Evolutionary conservation across 2,797 vertebrate species (phyloP).

Genomic region (Lagodon rhomboides): DNA sequence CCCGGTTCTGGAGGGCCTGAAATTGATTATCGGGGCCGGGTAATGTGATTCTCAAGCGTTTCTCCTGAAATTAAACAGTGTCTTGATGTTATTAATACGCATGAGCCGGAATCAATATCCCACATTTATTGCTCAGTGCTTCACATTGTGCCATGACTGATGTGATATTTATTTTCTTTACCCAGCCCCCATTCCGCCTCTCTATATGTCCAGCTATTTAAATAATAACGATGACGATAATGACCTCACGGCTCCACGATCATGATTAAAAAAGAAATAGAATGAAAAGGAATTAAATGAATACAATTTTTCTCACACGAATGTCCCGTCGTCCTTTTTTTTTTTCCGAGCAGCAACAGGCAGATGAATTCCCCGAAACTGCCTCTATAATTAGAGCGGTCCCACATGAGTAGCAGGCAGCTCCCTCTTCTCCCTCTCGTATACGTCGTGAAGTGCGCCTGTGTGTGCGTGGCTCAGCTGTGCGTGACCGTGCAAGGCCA

Average conservation of each 20-base stretch:
- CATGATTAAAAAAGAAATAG: background rate
- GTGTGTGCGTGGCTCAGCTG: slow-evolving; percentile 31
- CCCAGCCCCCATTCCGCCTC: background rate
- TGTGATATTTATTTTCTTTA: slow-evolving; percentile 28
- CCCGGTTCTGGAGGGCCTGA: slow-evolving; percentile 64
- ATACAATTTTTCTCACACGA: background rate
- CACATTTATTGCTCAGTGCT: slow-evolving; percentile 51
- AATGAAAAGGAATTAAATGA: background rate
- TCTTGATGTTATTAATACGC: slow-evolving; percentile 67
- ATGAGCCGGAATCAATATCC: slow-evolving; percentile 73
- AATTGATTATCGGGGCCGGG: slow-evolving; percentile 69
- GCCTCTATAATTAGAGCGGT: slow-evolving; percentile 48
- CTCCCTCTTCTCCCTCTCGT: slow-evolving; percentile 10
- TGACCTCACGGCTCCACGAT: background rate
- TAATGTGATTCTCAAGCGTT: slow-evolving; percentile 74
- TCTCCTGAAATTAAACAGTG: slow-evolving; percentile 69
- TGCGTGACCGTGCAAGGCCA: slow-evolving; percentile 35
- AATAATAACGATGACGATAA: background rate
- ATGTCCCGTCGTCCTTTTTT: slow-evolving; percentile 6
- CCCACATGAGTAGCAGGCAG: slow-evolving; percentile 25
- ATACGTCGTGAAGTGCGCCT: slow-evolving; percentile 9
- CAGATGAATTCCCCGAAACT: slow-evolving; percentile 29
- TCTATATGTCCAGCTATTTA: background rate
- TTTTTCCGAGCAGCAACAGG: slow-evolving; percentile 38
- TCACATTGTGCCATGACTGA: slow-evolving; percentile 34